These are phyloP conservation scores for Podilymbus podiceps DNA, from an alignment of 2,113 vertebrate species.

Conservation along the genomic window DNA sequence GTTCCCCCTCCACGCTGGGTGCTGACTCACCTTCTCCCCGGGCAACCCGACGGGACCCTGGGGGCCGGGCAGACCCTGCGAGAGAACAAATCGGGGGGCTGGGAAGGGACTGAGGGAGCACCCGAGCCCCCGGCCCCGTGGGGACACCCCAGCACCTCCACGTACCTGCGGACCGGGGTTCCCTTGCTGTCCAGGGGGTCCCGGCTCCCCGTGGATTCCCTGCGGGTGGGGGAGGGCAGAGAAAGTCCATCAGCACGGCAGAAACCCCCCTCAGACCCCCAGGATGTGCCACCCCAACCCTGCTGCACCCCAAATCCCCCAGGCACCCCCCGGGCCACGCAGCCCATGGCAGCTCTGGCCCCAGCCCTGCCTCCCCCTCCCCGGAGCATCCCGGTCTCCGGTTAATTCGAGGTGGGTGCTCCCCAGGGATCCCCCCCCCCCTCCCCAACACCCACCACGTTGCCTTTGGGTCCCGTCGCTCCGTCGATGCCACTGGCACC, in stretches of 20 bases:
- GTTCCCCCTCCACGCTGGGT: rapidly evolving
- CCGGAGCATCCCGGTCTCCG: neutral
- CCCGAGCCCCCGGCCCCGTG: neutral
- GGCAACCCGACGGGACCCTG: constrained; percentile 88
- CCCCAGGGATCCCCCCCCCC: neutral
- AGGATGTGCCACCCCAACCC: neutral
- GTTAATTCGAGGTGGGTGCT: neutral
- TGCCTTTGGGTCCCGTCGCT: constrained; percentile 84
- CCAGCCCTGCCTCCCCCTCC: neutral
- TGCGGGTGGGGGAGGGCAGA: constrained; percentile 49
- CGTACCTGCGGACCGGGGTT: constrained; percentile 87
- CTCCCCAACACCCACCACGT: constrained; percentile 79
- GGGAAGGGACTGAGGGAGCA: neutral
- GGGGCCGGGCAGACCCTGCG: constrained; percentile 85
- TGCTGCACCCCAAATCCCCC: too few species aligned
- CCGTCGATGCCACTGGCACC: constrained; percentile 84
- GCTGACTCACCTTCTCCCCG: constrained; percentile 85
- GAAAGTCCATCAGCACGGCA: neutral
- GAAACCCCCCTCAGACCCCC: neutral
- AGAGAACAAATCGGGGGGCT: neutral
- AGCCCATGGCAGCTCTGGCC: neutral
- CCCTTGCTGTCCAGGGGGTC: constrained; percentile 89
- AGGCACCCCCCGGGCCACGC: rapidly evolving
- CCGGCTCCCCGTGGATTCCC: constrained; percentile 86
- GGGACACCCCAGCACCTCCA: neutral